These are phyloP conservation scores for Oreochromis tanganicae DNA, from an alignment of 2,113 vertebrate genomes.

Conservation along the genomic window DNA sequence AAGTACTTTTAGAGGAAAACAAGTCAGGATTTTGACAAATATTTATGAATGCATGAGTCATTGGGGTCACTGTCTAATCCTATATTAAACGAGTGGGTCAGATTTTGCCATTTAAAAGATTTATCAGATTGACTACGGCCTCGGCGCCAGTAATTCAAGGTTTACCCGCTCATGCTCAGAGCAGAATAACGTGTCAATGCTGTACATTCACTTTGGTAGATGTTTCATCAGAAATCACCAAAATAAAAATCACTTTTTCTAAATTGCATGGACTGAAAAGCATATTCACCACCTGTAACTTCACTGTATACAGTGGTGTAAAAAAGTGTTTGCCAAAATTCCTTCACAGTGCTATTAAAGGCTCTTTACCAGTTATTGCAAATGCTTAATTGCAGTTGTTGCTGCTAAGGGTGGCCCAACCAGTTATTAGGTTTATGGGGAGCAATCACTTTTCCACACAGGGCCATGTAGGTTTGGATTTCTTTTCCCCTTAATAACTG, in stretches of 20 bases:
- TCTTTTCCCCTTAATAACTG: background rate
- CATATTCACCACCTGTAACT: background rate
- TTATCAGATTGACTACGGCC: background rate
- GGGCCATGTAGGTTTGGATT: background rate
- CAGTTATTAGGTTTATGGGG: background rate
- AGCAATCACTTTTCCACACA: background rate
- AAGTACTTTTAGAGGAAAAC: background rate
- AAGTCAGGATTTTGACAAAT: background rate
- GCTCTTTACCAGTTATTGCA: background rate
- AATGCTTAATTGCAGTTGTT: background rate
- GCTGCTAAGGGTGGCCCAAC: background rate
- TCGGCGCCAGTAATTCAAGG: background rate
- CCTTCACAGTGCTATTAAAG: rapidly evolving
- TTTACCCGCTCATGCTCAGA: background rate
- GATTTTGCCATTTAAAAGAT: background rate
- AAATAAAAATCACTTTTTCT: background rate
- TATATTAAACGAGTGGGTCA: background rate
- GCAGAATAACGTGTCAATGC: background rate
- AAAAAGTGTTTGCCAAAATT: background rate
- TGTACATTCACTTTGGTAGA: background rate
- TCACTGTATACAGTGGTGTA: background rate
- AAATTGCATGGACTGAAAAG: background rate
- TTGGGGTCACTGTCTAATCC: background rate
- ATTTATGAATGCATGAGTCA: background rate
- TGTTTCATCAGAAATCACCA: slow-evolving; percentile 1